A percentile compares a stretch with the other conserved stretches of the same genome.
phyloP scores from a whole-genome alignment of 2,113 vertebrate genomes.

The Gadus chalcogrammus region DNA sequence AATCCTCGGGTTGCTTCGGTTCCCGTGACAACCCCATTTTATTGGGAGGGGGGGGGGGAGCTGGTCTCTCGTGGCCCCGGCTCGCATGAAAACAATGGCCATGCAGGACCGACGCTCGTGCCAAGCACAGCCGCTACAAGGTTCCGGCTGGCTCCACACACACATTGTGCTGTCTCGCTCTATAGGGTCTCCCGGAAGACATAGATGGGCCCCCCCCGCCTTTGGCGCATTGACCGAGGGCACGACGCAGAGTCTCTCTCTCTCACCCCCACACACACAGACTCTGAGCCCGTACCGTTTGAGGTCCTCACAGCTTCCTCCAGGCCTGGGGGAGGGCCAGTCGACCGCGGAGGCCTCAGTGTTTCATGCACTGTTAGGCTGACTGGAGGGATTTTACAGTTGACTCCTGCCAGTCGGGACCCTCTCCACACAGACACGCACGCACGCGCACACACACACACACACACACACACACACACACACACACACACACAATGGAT shows the following conservation, averaged over 20 bases:
- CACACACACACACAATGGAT: too few relatives aligned
- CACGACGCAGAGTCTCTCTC: background rate
- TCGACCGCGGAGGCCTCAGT: conserved; percentile 46
- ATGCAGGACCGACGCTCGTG: conserved; percentile 21
- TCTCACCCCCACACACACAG: background rate
- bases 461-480: too few relatives aligned
- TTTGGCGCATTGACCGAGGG: background rate
- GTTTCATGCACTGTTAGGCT: conserved; percentile 69
- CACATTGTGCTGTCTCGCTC: conserved; percentile 41
- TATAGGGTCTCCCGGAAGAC: conserved; percentile 28
- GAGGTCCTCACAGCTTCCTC: conserved; percentile 43
- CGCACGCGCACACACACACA: too few relatives aligned
- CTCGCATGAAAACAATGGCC: conserved; percentile 32
- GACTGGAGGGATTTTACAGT: conserved; percentile 36
- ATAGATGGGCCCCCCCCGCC: background rate
- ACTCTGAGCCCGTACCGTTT: conserved; percentile 4
- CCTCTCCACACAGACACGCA: background rate
- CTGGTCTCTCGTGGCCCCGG: conserved; percentile 20
- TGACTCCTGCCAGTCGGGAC: conserved; percentile 44
- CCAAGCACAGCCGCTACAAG: background rate
- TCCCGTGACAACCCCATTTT: background rate
- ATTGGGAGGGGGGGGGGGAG: too few relatives aligned
- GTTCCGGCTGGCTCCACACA: conserved; percentile 50
- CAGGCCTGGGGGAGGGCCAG: conserved; percentile 49
- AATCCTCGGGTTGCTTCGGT: too few relatives aligned